phyloP scores from a whole-genome alignment of 1,140 invertebrate species.

The Cyclargus thomasi region DNA sequence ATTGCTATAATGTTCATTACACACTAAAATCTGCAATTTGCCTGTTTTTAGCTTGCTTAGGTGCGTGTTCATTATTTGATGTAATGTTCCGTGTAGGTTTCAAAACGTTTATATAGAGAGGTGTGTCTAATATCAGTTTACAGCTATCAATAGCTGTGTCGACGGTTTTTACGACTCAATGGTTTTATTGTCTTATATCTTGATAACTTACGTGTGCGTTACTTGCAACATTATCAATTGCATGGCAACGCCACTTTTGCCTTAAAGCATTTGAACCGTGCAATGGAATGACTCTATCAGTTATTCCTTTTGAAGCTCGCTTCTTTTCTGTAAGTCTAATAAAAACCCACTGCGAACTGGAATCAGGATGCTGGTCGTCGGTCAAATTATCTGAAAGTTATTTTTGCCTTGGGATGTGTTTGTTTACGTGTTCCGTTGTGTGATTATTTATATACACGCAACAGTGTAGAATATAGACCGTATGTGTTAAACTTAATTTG shows the following conservation, averaged over 20 bases:
- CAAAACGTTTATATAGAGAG: not conserved
- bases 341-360: too few species aligned
- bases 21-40: not conserved
- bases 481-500: too few species aligned
- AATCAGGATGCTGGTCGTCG: too few species aligned
- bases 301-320: not conserved
- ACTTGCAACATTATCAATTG: not conserved
- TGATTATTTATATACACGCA: not conserved
- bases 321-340: too few species aligned
- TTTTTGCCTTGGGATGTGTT: not conserved
- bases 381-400: not conserved
- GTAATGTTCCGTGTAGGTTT: not conserved
- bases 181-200: constrained; percentile 1
- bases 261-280: not conserved
- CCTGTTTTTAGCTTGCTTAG: too few species aligned
- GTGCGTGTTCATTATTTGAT: not conserved
- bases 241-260: not conserved
- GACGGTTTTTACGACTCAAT: not conserved
- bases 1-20: too few species aligned
- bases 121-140: not conserved
- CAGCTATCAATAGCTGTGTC: not conserved
- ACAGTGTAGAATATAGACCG: not conserved
- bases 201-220: not conserved
- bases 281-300: not conserved
- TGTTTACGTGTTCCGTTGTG: constrained; percentile 1